phyloP scores from a whole-genome alignment of 1,140 invertebrate species.

The Drosophila tristis region DNA sequence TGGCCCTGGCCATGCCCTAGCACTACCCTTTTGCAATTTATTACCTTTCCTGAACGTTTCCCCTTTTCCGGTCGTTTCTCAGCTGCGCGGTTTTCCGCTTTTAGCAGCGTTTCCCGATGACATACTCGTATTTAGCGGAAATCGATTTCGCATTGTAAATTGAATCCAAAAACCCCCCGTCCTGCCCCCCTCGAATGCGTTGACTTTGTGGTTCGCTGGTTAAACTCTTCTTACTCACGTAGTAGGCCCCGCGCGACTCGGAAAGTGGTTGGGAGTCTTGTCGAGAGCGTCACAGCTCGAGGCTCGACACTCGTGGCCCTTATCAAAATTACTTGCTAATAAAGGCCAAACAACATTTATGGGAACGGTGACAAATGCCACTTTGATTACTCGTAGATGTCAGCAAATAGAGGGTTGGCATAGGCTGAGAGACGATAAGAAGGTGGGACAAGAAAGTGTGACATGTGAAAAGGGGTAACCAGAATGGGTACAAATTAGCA shows the following conservation, averaged over 20 bases:
- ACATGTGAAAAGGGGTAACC: neutral
- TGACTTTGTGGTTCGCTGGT: constrained; percentile 19
- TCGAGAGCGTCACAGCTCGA: constrained; percentile 6
- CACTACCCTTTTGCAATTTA: constrained; percentile 1
- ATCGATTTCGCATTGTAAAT: constrained; percentile 77
- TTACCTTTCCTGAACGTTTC: neutral
- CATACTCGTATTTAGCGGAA: constrained; percentile 66
- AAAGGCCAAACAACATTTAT: constrained; percentile 51
- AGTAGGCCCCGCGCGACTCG: neutral
- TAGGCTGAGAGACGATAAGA: constrained; percentile 15
- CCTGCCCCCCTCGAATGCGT: constrained; percentile 31
- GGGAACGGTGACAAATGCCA: constrained; percentile 51
- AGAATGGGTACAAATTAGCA: constrained; percentile 29
- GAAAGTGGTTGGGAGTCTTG: constrained; percentile 44
- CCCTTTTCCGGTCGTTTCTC: constrained; percentile 22
- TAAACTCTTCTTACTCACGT: neutral
- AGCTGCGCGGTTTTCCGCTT: constrained; percentile 33
- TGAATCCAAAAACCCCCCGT: constrained; percentile 38
- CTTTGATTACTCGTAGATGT: constrained; percentile 41
- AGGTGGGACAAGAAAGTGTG: constrained; percentile 2
- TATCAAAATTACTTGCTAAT: constrained; percentile 46
- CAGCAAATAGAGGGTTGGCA: constrained; percentile 8
- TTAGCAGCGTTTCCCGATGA: constrained; percentile 50
- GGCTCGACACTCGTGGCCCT: constrained; percentile 2
- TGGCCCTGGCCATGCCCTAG: constrained; percentile 41